phyloP scores from a whole-genome alignment of 2,888 invertebrate genomes.

The Aphodius sticticus region DNA sequence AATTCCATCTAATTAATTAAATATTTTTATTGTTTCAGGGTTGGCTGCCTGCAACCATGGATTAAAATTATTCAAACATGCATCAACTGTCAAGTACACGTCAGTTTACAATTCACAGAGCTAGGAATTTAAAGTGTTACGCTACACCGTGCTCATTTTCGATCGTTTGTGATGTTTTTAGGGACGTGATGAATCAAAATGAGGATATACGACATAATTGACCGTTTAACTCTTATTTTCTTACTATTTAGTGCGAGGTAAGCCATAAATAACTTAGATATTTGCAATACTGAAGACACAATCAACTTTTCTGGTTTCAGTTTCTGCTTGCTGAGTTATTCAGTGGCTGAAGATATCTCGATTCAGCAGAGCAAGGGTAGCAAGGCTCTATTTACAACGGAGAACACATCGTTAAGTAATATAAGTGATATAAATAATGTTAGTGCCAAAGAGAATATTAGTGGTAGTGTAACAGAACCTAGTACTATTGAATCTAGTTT shows the following conservation, averaged over 20 bases:
- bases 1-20: not conserved
- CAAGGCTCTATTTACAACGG: not conserved
- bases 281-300: not conserved
- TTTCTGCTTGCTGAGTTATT: conserved; percentile 33
- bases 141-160: not conserved
- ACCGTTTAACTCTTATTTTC: conserved; percentile 27
- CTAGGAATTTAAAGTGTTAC: conserved; percentile 16
- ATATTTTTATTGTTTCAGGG: not conserved
- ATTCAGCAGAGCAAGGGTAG: not conserved
- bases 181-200: conserved; percentile 25
- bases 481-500: conserved; percentile 46
- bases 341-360: conserved; percentile 27
- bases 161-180: conserved; percentile 7
- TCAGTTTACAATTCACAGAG: conserved; percentile 35
- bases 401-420: conserved; percentile 29
- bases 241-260: conserved; percentile 35
- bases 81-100: conserved; percentile 41
- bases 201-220: conserved; percentile 24
- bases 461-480: conserved; percentile 39
- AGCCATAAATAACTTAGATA: conserved; percentile 19
- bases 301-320: conserved; percentile 24
- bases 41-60: conserved; percentile 24
- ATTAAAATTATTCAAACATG: conserved; percentile 32
- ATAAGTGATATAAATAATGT: conserved; percentile 34
- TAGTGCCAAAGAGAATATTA: conserved; percentile 35